Evolutionary conservation across 2,797 vertebrate genomes (phyloP), one percentile per base, ranked within the genome.

Genomic region (Podarcis lilfordi): DNA sequence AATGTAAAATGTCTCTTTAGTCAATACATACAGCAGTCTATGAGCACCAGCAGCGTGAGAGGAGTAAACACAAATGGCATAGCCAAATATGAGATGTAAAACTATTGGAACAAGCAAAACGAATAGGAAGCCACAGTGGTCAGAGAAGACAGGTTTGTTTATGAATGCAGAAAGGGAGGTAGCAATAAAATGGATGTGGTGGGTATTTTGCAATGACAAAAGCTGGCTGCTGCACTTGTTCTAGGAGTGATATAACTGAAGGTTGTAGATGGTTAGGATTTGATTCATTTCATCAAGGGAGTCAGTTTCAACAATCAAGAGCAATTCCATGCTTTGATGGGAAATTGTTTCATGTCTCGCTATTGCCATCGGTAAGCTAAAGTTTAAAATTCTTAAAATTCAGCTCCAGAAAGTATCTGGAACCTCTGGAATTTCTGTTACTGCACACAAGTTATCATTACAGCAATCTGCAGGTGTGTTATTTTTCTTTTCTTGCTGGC

Each of bases 201-300:
- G 50, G 50, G 50, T 50, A 25, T 29, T 40, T 55, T 78, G 74
- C 45, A 17, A 40, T 78, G 43, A 77, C 61, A 69, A 77, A 69
- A 88, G 32, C n/a, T 83, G 61, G 25, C 61, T 69, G 17, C 27
- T 37, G 23, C 32, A 71, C 72, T 78, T 88, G 55, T 76, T 78
- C 55, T 69, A 29, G 32, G 69, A 35, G 66, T 71, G 75, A 77
- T 88, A 61, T 55, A 83, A 78, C 27, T 71, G 74, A 78, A 88
- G 40, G 86, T 50, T 23, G 27, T 23, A 82, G 25, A 23, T 19
- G 32, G 15, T 72, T 86, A 40, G 50, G 59, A 82, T 87, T 75
- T 59, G n/a, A 64, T 37, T 66, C 35, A 82, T 82, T 82, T 82
- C 25, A 9, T 50, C 71, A 37, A 64, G 74, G 35, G 71, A 82